A percentile compares a stretch with the other conserved stretches of the same genome.
Evolutionary conservation across 2,888 invertebrate species (phyloP).

Genomic region (Tetragonula carbonaria): DNA sequence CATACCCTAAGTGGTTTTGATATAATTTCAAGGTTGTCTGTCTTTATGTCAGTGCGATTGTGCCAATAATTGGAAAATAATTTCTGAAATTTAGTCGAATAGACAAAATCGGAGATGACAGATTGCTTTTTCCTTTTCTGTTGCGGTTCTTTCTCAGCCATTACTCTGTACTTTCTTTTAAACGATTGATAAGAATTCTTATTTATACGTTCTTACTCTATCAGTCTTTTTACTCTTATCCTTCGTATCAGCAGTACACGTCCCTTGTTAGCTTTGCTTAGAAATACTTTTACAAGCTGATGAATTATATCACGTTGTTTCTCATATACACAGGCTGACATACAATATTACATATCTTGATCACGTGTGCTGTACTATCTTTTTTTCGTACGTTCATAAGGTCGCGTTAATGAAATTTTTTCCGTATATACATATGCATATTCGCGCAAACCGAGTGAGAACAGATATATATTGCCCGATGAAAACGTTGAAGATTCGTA

Average conservation of each 20-base stretch:
- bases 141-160: conserved; percentile 71
- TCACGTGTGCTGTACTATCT: neutral
- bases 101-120: conserved; percentile 76
- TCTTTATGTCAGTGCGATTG: conserved; percentile 82
- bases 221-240: conserved; percentile 46
- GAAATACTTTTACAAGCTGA: conserved; percentile 25
- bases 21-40: conserved; percentile 85
- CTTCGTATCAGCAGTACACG: conserved; percentile 24
- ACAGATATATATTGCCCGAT: neutral
- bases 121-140: conserved; percentile 74
- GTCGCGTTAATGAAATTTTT: neutral
- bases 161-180: conserved; percentile 40
- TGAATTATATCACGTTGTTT: conserved; percentile 56
- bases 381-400: too few relatives aligned
- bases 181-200: conserved; percentile 5
- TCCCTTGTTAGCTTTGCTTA: conserved; percentile 15
- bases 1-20: conserved; percentile 89
- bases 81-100: conserved; percentile 67
- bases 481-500: neutral
- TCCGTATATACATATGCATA: rapidly evolving
- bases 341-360: conserved; percentile 26
- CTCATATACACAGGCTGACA: conserved; percentile 13
- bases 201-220: conserved; percentile 41
- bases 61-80: conserved; percentile 84
- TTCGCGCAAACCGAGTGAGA: neutral